Evolutionary conservation across 2,113 vertebrate genomes (phyloP).

Genomic region (Coptodon bakossiorum): DNA sequence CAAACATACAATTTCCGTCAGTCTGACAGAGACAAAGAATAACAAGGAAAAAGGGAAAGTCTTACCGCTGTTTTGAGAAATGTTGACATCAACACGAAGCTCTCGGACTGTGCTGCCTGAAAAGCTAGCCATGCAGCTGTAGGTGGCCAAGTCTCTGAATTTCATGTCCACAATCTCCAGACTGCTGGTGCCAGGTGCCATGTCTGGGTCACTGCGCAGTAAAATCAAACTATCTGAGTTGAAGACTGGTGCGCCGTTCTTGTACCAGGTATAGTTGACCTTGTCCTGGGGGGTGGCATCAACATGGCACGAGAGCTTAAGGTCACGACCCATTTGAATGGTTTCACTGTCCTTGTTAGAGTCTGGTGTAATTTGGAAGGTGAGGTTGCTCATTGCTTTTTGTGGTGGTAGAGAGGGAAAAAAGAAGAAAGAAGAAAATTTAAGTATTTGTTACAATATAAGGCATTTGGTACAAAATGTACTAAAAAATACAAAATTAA

Average conservation of each 20-base stretch:
- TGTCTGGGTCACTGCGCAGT: conserved; percentile 89
- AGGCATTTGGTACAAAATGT: neutral
- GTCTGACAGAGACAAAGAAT: neutral
- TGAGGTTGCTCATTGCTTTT: conserved; percentile 89
- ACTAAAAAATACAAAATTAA: neutral
- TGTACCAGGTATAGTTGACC: conserved; percentile 95
- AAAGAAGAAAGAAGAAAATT: neutral
- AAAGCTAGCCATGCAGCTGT: conserved; percentile 88
- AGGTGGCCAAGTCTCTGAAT: conserved; percentile 93
- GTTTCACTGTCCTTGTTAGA: conserved; percentile 96
- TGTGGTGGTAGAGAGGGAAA: neutral
- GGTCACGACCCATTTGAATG: conserved; percentile 94
- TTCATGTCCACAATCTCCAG: conserved; percentile 95
- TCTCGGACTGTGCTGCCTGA: conserved; percentile 83
- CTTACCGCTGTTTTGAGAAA: conserved; percentile 94
- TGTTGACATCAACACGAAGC: conserved; percentile 92
- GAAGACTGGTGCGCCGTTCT: conserved; percentile 82
- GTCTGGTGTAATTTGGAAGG: conserved; percentile 96
- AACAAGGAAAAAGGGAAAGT: neutral
- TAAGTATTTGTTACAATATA: neutral
- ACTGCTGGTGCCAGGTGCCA: conserved; percentile 89
- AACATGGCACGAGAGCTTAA: conserved; percentile 95
- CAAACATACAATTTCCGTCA: neutral
- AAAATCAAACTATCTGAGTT: conserved; percentile 85
- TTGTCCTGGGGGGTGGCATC: conserved; percentile 98